Base-by-base conservation (phyloP, 2,113 vertebrate genomes). In the Eleginops maclovinus region DNA sequence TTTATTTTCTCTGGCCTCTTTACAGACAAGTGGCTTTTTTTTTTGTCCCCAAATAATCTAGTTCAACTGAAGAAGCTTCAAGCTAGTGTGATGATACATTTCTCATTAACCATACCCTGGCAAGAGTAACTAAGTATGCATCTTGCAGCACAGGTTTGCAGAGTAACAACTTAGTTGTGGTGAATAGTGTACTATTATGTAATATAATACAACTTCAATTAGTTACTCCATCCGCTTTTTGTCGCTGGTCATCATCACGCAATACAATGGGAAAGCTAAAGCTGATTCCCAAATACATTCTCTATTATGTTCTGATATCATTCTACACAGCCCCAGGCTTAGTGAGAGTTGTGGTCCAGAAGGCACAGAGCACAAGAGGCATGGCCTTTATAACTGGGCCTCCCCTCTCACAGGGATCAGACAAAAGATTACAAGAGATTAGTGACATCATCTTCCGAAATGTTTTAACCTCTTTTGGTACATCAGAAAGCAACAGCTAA, bases 391-490 rank as follows among this genome's bases (percentile, higher is more conserved):
- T 62, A 77, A 72, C 60, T 59, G 59, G 56, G 55, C 43, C 68
- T 70, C 13, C 40, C 78, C 53, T 76, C 62, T 64, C 73, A 68
- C 64, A 60, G 47, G 63, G 51, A 72, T 80, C 61, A 84, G 43
- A 72, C 9, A 2, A 73, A 14, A 86, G 70, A 83, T 78, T 82
- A 78, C 64, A 81, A 51, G 69, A 85, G 79, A 80, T 90, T 74
- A 81, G 61, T 77, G 50, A 80, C 72, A 60, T 65, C 55, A 83
- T 63, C 72, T 58, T 12, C 26, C 60, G 31, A 81, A 10, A n/a
- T 14, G 51, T 66, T 61, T 54, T 28, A 21, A n/a, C 22, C 1
- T 19, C 50, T 62, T 65, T 50, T 61, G 28, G 19, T 9, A 64
- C 1, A 56, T 36, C 28, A 62, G 12, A 17, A 61, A 47, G 13